These are phyloP conservation scores for Drosophila ochracea DNA, from an alignment of 2,888 invertebrate genomes.

Conservation along the genomic window DNA sequence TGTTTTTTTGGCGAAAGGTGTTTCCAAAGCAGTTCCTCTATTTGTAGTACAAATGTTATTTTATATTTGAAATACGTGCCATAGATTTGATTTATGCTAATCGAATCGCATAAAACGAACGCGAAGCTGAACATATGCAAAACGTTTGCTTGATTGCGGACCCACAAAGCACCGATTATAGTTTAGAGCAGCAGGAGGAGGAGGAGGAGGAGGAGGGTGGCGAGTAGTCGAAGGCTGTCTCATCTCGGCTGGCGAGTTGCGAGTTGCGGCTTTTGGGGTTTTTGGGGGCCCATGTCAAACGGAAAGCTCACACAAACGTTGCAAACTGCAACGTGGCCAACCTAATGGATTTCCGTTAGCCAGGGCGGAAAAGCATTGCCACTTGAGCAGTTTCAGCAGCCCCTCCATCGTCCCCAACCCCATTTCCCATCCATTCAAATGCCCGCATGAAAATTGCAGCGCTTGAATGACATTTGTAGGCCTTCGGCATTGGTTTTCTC, in stretches of 20 bases:
- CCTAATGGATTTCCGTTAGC: constrained; percentile 79
- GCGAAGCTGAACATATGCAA: constrained; percentile 61
- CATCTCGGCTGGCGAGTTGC: constrained; percentile 16
- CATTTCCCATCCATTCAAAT: background rate
- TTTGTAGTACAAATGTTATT: constrained; percentile 61
- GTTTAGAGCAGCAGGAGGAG: background rate
- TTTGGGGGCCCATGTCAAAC: constrained; percentile 61
- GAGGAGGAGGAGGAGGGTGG: background rate
- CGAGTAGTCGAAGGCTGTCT: background rate
- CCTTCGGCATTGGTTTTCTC: constrained; percentile 42
- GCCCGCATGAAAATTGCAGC: constrained; percentile 53
- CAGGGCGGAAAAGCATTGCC: constrained; percentile 69
- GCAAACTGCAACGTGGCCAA: constrained; percentile 71
- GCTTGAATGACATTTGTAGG: constrained; percentile 70
- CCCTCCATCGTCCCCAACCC: background rate
- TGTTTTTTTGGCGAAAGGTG: constrained; percentile 69
- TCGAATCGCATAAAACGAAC: constrained; percentile 67
- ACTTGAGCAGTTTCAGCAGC: constrained; percentile 57
- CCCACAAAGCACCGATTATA: constrained; percentile 36
- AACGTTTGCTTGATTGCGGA: constrained; percentile 64
- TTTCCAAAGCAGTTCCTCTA: constrained; percentile 64
- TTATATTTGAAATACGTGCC: constrained; percentile 34
- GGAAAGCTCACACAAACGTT: constrained; percentile 68
- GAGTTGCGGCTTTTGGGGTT: constrained; percentile 12
- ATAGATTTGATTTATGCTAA: constrained; percentile 74